Percentiles rank a stretch among this genome's conserved stretches.
These are phyloP conservation scores for Aphelenchoides bicaudatus DNA, from an alignment of 2,888 invertebrate species.

Conservation along the genomic window DNA sequence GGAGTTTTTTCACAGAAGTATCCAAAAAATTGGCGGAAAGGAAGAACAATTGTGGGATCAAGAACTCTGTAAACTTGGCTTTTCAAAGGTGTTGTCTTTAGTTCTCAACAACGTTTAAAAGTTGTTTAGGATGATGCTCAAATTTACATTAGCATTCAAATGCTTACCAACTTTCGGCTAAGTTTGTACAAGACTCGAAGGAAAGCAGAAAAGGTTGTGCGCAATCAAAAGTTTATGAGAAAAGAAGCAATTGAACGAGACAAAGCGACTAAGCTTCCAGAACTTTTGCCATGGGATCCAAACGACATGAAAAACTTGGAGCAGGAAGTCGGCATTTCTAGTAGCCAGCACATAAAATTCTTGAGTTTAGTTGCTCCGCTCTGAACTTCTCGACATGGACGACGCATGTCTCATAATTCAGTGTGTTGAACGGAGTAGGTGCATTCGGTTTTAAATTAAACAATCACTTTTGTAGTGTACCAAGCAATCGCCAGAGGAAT, in stretches of 20 bases:
- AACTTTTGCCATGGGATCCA: constrained; percentile 17
- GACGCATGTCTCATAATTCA: constrained; percentile 48
- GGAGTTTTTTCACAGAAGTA: constrained; percentile 24
- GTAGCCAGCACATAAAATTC: background rate
- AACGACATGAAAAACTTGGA: constrained; percentile 24
- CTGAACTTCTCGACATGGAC: constrained; percentile 39
- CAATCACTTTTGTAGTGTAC: constrained; percentile 38
- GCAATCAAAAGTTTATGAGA: constrained; percentile 13
- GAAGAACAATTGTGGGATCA: constrained; percentile 16
- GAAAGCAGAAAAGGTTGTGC: constrained; percentile 8
- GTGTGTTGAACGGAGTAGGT: constrained; percentile 44
- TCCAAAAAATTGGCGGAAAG: constrained; percentile 7
- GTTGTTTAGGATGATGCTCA: background rate
- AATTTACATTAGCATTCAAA: constrained; percentile 1
- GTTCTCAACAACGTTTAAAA: background rate
- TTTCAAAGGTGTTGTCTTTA: constrained; percentile 15
- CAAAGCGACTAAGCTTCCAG: background rate
- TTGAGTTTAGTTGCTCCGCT: constrained; percentile 26
- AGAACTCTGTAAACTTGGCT: constrained; percentile 14
- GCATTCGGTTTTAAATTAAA: constrained; percentile 2
- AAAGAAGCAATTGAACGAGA: constrained; percentile 11
- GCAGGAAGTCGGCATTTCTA: constrained; percentile 13
- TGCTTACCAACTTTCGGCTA: background rate
- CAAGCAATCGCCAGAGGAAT: constrained; percentile 45
- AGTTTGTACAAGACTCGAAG: background rate